Base-by-base conservation (phyloP, 2,888 invertebrate genomes). In the Leucophora obtusa region DNA sequence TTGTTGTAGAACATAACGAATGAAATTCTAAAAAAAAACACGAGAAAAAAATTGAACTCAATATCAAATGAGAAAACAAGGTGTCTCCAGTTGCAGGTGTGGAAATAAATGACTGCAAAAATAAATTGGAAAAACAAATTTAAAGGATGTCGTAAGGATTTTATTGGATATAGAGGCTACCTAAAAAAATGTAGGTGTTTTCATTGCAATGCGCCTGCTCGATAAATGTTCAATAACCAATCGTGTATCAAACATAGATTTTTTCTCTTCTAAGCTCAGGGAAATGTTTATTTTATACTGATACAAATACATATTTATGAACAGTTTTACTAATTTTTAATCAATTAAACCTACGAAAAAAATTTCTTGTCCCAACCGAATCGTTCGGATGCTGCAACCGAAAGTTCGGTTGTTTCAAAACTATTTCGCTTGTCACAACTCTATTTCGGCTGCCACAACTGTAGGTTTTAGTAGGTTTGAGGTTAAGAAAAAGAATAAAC, bases 211-310 rank as follows among this genome's bases (percentile, higher is more conserved):
- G 81, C 81, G 81, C 81, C 73, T 77, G 77, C 81, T 81, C 81
- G 81, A 81, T 81, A 72, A 70, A 74, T 73, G 73, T 70, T 81
- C 81, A 81, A 81, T 81, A 81, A 81, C 81, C 81, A 81, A 81
- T 81, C 63, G 51, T 70, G 66, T 50, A 66, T 51, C 1, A 17
- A 0, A 58, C n/a, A 62, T 63, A 51, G 63, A 63, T 51, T 63
- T 63, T 21, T 15, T 15, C 33, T n/a, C 54, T 24, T 15, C 10
- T 63, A 58, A 66, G 47, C 9, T 24, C 63, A 65, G 65, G 58
- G 54, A 38, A 9, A 38, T 3, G 1, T 38, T 38, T 38, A 11
- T 38, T 38, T 28, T 28, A 28, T 3, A 7, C 28, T 28, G 28
- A 4, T 4, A 6, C 28, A 28, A 4, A 28, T 6, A 28, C 28